Percentiles rank a stretch among this genome's conserved stretches.
phyloP scores from a whole-genome alignment of 2,888 invertebrate species.

The Dione juno region DNA sequence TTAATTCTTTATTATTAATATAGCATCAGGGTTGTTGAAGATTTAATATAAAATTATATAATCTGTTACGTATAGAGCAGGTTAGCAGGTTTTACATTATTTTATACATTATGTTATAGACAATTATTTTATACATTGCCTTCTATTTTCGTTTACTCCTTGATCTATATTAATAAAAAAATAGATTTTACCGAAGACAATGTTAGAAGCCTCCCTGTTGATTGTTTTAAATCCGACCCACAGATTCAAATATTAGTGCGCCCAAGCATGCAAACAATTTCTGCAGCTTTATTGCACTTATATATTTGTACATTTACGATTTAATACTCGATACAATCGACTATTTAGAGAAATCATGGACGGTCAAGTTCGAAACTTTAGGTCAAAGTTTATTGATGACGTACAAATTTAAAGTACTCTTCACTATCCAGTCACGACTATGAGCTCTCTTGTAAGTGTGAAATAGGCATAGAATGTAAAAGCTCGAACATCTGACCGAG shows the following conservation, averaged over 20 bases:
- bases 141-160: no score
- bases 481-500: background rate
- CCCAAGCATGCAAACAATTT: no score
- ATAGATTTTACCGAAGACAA: no score
- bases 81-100: no score
- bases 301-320: no score
- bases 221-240: no score
- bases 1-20: conserved; percentile 5
- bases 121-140: no score
- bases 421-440: conserved; percentile 16
- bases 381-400: conserved; percentile 22
- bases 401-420: conserved; percentile 22
- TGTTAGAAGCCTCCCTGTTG: no score
- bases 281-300: no score
- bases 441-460: background rate
- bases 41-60: background rate
- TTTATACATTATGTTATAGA: no score
- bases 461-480: background rate
- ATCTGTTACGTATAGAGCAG: no score
- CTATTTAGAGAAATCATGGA: conserved; percentile 2
- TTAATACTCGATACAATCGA: background rate
- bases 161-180: no score
- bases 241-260: background rate
- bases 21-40: background rate
- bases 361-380: conserved; percentile 25